Base-by-base conservation (phyloP, 2,888 invertebrate genomes). In the Alcis repandata region DNA sequence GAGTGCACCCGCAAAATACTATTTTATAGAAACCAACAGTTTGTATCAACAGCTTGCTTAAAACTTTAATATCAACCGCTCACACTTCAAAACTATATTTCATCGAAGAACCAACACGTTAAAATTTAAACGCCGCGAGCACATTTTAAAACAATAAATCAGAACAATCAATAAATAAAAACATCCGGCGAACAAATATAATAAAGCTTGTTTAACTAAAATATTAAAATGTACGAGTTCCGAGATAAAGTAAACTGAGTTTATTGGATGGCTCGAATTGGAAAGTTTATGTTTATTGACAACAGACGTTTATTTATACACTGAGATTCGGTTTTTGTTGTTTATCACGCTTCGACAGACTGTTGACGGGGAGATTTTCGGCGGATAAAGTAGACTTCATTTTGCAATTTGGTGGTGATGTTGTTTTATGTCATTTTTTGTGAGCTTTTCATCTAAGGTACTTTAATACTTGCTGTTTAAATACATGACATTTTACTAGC, bases 181-280 rank as follows among this genome's bases (percentile, higher is more conserved):
- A 22, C 20, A 13, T 20, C 15, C 33, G 6, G 36, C 8, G 19
- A 45, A 36, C 60, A 54, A 61, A 54, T 54, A 48, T 40, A 40
- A 48, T 61, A 54, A 54, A n/a, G 27, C 46, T 38, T 61, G 60
- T 61, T 53, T 61, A 54, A 27, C 38, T 22, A 48, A 60, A 54
- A 53, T 52, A 59, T 60, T 53, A 36, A 59, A 53, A 60, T 59
- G 51, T 59, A 20, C 32, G 36, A 45, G 59, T 22, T 59, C 20
- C 36, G 51, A 38, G 46, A 41, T 51, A 36, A 27, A 45, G 46
- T 46, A 53, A 53, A 53, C 27, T 40, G 20, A 27, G 32, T 36
- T 46, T 53, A 45, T 53, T 40, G 53, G 52, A 46, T n/a, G 45
- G 38, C 36, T 32, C 17, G 15, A 10, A 60, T 60, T 53, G 38